Conservation (phyloP, 2,888 invertebrate genomes). For the Clostera curtula region DNA sequence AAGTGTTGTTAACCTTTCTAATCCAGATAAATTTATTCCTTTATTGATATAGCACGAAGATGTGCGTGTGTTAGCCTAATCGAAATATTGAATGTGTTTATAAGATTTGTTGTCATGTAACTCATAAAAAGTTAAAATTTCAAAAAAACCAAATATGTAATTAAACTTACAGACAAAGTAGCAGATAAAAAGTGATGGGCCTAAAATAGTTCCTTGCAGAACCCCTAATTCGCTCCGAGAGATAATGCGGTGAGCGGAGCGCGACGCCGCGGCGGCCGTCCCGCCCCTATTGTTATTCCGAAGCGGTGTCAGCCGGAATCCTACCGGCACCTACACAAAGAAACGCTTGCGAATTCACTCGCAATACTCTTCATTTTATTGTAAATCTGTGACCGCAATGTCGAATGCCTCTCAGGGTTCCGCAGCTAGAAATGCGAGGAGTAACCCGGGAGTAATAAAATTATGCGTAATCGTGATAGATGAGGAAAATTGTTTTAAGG, state of each 20-base stretch:
- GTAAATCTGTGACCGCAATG: slow-evolving; percentile 51
- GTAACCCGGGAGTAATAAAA: too few species aligned
- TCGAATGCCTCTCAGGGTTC: slow-evolving; percentile 28
- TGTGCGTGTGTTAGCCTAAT: too few species aligned
- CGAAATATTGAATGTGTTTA: too few species aligned
- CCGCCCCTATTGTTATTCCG: slow-evolving; percentile 42
- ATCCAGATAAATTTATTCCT: too few species aligned
- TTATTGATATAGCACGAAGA: too few species aligned
- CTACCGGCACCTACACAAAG: slow-evolving; percentile 41
- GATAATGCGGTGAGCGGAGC: slow-evolving; percentile 20
- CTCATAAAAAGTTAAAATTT: too few species aligned
- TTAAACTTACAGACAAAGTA: too few species aligned
- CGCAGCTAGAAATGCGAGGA: slow-evolving; percentile 2
- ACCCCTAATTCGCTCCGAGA: slow-evolving; percentile 22
- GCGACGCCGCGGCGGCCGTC: slow-evolving; percentile 18
- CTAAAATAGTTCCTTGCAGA: slow-evolving; percentile 19
- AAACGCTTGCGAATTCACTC: slow-evolving; percentile 45
- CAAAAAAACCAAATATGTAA: too few species aligned
- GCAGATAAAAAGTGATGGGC: slow-evolving; percentile 17
- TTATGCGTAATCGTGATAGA: slow-evolving; percentile 26
- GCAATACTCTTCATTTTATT: slow-evolving; percentile 45
- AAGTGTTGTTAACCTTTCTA: too few species aligned
- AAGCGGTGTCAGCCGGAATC: slow-evolving; percentile 28
- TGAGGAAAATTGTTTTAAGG: slow-evolving; percentile 6
- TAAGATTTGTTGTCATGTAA: too few species aligned